phyloP scores from a whole-genome alignment of 2,797 vertebrate genomes.

The Karalla daura region DNA sequence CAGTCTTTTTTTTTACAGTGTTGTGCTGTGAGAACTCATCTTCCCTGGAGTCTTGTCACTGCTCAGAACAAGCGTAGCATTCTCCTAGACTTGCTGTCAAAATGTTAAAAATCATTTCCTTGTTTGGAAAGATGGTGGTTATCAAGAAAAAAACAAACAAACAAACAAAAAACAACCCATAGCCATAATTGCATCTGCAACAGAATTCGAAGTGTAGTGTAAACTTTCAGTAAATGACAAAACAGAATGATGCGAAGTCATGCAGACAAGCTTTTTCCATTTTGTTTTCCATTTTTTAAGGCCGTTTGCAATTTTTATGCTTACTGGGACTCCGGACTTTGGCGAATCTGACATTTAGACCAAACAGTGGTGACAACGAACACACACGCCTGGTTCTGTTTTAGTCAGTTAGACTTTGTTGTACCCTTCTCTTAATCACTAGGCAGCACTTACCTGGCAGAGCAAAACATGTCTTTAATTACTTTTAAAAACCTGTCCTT shows the following conservation, averaged over 20 bases:
- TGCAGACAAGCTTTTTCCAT: neutral
- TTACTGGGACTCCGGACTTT: neutral
- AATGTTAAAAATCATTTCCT: neutral
- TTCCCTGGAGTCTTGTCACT: too few relatives aligned
- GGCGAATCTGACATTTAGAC: neutral
- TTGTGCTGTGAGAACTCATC: too few relatives aligned
- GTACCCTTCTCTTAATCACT: constrained; percentile 26
- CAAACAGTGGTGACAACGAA: neutral
- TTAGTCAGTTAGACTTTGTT: constrained; percentile 12
- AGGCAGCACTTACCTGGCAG: constrained; percentile 33
- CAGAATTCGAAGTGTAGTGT: constrained; percentile 18
- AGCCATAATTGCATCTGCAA: neutral
- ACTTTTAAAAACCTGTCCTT: constrained; percentile 34
- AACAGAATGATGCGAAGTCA: neutral
- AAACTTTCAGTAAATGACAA: constrained; percentile 1
- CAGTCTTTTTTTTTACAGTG: too few relatives aligned
- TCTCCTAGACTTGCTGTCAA: neutral
- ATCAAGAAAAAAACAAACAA: neutral
- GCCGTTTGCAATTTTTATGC: neutral
- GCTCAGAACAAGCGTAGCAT: too few relatives aligned
- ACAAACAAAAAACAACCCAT: neutral
- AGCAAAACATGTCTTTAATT: constrained; percentile 58
- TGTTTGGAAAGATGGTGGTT: neutral
- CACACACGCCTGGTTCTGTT: neutral
- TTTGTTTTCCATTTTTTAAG: neutral